A percentile compares a stretch with the other conserved stretches of the same genome.
These are phyloP conservation scores for Acrobasis repandana DNA, from an alignment of 2,888 invertebrate species.

Conservation along the genomic window DNA sequence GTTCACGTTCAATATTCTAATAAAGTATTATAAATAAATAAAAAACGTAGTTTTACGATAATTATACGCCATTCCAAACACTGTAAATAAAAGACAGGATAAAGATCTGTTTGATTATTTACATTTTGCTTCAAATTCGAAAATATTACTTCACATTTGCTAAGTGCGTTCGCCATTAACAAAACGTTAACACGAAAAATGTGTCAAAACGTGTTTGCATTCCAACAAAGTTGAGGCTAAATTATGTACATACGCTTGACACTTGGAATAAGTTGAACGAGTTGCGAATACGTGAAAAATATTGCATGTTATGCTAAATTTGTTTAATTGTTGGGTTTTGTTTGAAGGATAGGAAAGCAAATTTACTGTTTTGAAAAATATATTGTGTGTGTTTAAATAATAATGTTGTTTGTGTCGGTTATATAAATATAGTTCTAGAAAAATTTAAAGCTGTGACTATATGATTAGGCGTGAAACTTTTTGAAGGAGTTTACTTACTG, in stretches of 20 bases:
- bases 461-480: no score
- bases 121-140: no score
- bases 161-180: not conserved
- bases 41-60: no score
- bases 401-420: no score
- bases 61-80: no score
- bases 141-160: not conserved
- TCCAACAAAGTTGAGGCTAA: not conserved
- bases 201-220: slow-evolving; percentile 1
- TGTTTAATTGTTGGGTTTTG: not conserved
- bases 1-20: not conserved
- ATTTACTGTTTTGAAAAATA: not conserved
- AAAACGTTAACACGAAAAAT: not conserved
- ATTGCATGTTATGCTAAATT: not conserved
- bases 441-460: no score
- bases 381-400: not conserved
- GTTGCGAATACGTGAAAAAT: not conserved
- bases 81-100: no score
- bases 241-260: slow-evolving; percentile 1
- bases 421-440: no score
- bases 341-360: not conserved
- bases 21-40: no score
- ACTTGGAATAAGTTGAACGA: not conserved
- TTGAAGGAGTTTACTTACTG: no score
- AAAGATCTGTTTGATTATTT: no score